Base-by-base conservation (phyloP, 2,888 invertebrate species). In the Ferdinandea cuprea region DNA sequence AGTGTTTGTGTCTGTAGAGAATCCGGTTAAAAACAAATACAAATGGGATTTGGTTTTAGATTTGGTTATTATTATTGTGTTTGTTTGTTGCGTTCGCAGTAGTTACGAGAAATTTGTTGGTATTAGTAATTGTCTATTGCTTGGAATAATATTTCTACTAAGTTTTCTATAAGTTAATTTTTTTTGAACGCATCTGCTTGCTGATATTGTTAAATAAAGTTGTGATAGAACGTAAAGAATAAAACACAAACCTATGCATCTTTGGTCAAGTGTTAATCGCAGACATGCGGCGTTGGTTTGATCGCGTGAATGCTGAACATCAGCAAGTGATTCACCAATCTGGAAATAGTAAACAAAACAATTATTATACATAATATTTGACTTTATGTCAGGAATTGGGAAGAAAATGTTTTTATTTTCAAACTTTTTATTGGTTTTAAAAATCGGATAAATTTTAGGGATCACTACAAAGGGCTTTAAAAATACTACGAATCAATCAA, bases 221-320 rank as follows among this genome's bases (percentile, higher is more conserved):
- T 83, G 83, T 42, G 83, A 73, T 72, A 83, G 50, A 73, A 86
- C 83, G 87, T 83, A 86, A 88, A 86, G 85, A 87, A 87, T 85
- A 89, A 90, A 87, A 87, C 89, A 91, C 91, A 91, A 91, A 91
- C 91, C 91, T 91, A 91, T 89, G 86, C 91, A 91, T 89, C 89
- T 89, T 87, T 90, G 90, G 87, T 91, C 89, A 85, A 88, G 88
- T 87, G 90, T 85, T 71, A 86, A 88, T 85, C 89, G 89, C 76
- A 88, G 86, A 85, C 91, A 91, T 84, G 90, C 90, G 56, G 88
- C 86, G 85, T 87, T 90, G 63, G 88, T 89, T 85, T 87, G 88
- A 54, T 89, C 91, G 85, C 90, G 89, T 61, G 88, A 80, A 69
- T 86, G 87, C 71, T 87, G 87, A 61, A 87, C 85, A 74, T 88